A percentile compares a stretch with the other conserved stretches of the same genome.
phyloP scores from a whole-genome alignment of 2,113 vertebrate species.

The Cranoglanis bouderius region DNA sequence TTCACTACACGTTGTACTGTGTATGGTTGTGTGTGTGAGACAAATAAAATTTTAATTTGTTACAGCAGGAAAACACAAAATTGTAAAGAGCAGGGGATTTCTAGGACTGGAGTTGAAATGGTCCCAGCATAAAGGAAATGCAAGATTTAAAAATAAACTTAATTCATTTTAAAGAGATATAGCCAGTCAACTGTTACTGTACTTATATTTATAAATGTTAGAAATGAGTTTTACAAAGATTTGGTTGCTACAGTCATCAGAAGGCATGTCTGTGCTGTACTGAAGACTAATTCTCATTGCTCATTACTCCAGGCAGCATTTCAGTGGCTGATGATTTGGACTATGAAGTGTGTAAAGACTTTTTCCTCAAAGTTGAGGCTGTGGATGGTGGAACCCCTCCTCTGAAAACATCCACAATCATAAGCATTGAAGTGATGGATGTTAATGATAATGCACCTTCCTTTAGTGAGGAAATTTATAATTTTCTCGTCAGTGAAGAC shows the following conservation, averaged over 20 bases:
- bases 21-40: too few relatives aligned
- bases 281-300: conserved; percentile 1
- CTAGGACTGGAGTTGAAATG: background rate
- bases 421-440: conserved; percentile 90
- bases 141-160: background rate
- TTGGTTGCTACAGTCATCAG: background rate
- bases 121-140: background rate
- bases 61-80: background rate
- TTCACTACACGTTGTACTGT: too few relatives aligned
- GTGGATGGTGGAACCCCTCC: conserved; percentile 89
- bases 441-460: conserved; percentile 91
- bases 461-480: conserved; percentile 89
- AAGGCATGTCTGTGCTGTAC: background rate
- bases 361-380: conserved; percentile 90
- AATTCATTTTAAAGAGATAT: background rate
- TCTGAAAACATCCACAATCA: conserved; percentile 84
- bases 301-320: conserved; percentile 77
- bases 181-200: background rate
- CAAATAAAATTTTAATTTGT: background rate
- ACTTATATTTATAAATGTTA: background rate
- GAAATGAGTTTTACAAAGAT: background rate
- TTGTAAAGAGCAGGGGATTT: background rate
- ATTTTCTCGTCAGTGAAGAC: conserved; percentile 89
- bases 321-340: conserved; percentile 86
- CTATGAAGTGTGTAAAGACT: conserved; percentile 91